Percentiles rank a stretch among this genome's conserved stretches.
Conservation (phyloP, 1,140 invertebrate species). For the Micrasema longulum region DNA sequence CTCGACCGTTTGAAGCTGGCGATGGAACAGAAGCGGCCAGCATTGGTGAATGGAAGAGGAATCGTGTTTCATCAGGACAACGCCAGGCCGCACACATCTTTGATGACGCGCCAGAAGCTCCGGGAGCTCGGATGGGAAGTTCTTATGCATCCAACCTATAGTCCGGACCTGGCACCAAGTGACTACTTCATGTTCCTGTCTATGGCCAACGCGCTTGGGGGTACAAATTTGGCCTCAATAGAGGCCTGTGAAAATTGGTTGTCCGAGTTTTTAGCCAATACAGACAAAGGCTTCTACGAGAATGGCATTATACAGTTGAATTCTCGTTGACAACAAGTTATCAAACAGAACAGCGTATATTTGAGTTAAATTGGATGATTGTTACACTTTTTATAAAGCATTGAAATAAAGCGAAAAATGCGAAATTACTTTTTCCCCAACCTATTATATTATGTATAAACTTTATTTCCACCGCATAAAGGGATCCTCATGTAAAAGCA, state of each 20-base stretch:
- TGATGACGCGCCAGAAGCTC: slow-evolving; percentile 19
- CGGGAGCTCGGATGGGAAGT: slow-evolving; percentile 23
- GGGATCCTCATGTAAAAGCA: too few species aligned
- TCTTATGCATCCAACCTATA: slow-evolving; percentile 15
- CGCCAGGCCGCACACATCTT: slow-evolving; percentile 21
- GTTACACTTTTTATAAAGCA: slow-evolving; percentile 13
- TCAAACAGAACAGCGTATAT: too few species aligned
- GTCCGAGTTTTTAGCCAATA: slow-evolving; percentile 5
- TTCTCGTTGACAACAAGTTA: too few species aligned
- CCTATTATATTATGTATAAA: too few species aligned
- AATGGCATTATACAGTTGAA: too few species aligned
- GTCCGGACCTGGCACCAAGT: slow-evolving; percentile 15
- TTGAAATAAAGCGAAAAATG: slow-evolving; percentile 22
- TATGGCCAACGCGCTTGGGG: slow-evolving; percentile 23
- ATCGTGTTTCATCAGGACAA: slow-evolving; percentile 23
- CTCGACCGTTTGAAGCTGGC: slow-evolving; percentile 13
- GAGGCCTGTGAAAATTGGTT: slow-evolving; percentile 23
- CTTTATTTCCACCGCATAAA: too few species aligned
- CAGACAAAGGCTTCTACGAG: not conserved
- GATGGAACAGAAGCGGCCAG: slow-evolving; percentile 21
- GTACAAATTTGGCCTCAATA: slow-evolving; percentile 20
- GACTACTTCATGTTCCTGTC: slow-evolving; percentile 14
- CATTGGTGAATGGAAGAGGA: slow-evolving; percentile 16
- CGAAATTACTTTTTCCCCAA: slow-evolving; percentile 28
- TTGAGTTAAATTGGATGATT: too few species aligned